phyloP scores from a whole-genome alignment of 2,113 vertebrate genomes.

The Anolis sagrei region DNA sequence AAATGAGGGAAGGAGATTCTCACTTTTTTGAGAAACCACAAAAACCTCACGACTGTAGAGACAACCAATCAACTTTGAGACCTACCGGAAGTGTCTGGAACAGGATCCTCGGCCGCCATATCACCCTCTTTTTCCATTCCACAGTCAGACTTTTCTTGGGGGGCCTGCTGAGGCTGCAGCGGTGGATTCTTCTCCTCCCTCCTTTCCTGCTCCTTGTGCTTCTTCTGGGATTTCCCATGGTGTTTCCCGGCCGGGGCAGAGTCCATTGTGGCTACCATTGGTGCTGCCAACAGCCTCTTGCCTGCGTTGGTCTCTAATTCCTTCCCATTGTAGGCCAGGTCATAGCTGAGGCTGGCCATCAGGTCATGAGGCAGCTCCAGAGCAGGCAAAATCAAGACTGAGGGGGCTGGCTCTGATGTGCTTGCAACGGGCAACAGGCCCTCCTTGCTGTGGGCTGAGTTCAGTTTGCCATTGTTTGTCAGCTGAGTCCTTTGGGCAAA shows the following conservation, averaged over 20 bases:
- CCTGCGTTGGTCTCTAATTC: slow-evolving; percentile 82
- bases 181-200: slow-evolving; percentile 78
- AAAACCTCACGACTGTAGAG: no score
- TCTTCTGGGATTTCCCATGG: slow-evolving; percentile 86
- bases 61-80: no score
- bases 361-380: slow-evolving; percentile 85
- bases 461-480: slow-evolving; percentile 86
- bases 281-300: slow-evolving; percentile 72
- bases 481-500: slow-evolving; percentile 83
- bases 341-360: slow-evolving; percentile 89
- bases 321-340: slow-evolving; percentile 85
- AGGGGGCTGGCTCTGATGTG: slow-evolving; percentile 56
- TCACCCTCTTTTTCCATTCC: slow-evolving; percentile 66
- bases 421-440: slow-evolving; percentile 12
- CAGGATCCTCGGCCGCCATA: slow-evolving; percentile 76
- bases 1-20: no score
- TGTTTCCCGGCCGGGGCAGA: slow-evolving; percentile 67
- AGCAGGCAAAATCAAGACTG: slow-evolving; percentile 73
- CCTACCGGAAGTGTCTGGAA: no score
- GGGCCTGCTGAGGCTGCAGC: slow-evolving; percentile 33
- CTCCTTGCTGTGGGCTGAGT: no score
- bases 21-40: no score
- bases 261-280: slow-evolving; percentile 70
- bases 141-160: slow-evolving; percentile 67
- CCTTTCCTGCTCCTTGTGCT: slow-evolving; percentile 92